Conservation (phyloP, 2,113 vertebrate genomes). For the Nycticebus coucang region DNA sequence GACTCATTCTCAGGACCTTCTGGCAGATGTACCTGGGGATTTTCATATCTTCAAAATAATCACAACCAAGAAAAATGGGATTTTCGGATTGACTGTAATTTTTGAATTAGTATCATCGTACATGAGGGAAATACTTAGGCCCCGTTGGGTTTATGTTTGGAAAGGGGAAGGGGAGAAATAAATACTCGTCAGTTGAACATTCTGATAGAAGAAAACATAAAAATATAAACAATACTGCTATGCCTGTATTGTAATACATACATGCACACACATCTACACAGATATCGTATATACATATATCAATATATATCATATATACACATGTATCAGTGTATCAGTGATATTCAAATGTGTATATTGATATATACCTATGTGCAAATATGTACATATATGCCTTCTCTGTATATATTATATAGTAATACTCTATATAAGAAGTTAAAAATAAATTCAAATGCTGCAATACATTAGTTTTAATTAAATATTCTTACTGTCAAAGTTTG, state of each 20-base stretch:
- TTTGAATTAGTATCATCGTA: neutral
- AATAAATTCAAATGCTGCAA: neutral
- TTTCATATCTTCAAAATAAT: neutral
- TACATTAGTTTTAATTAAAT: slow-evolving; percentile 18
- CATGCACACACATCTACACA: neutral
- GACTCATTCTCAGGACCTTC: neutral
- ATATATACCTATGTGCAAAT: neutral
- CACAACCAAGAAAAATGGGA: neutral
- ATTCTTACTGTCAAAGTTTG: neutral
- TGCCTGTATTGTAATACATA: neutral
- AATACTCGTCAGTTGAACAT: neutral
- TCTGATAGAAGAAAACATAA: neutral
- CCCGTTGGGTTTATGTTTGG: neutral
- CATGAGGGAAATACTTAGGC: neutral
- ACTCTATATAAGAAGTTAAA: neutral
- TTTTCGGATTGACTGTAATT: neutral
- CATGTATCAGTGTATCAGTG: too few relatives aligned
- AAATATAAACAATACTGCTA: neutral
- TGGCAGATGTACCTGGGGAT: neutral
- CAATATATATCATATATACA: neutral
- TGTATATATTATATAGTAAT: neutral
- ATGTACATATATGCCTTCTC: neutral
- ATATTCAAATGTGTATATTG: too few relatives aligned
- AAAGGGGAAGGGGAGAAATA: neutral
- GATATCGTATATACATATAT: neutral